phyloP scores from a whole-genome alignment of 2,797 vertebrate species.

The Rhinogobio ventralis region DNA sequence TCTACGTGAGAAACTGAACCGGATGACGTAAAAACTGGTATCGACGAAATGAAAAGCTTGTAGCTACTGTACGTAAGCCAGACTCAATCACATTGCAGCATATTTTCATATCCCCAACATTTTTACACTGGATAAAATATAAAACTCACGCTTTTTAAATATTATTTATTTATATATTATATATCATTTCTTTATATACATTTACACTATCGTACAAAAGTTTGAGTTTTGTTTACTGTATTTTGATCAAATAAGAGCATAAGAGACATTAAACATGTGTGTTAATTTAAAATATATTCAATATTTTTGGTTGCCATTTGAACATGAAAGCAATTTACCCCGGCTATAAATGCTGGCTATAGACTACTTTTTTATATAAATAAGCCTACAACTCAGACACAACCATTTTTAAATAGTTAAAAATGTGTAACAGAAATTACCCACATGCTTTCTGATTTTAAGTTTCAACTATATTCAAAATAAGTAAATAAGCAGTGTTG shows the following conservation, averaged over 20 bases:
- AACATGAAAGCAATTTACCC: not conserved
- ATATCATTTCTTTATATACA: not conserved
- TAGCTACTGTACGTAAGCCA: not conserved
- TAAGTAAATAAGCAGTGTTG: no score
- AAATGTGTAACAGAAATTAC: no score
- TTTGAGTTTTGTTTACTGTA: no score
- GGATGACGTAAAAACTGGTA: slow-evolving; percentile 16
- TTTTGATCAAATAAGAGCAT: not conserved
- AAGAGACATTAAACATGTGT: not conserved
- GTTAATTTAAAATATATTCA: not conserved
- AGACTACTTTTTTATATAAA: not conserved
- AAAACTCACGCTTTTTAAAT: not conserved
- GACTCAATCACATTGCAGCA: not conserved
- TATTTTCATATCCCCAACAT: not conserved
- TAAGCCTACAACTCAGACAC: no score
- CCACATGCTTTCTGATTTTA: no score
- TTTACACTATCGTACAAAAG: not conserved
- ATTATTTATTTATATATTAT: not conserved
- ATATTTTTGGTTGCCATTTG: not conserved
- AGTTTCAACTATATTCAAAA: no score
- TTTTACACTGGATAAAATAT: not conserved
- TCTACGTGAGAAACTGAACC: slow-evolving; percentile 26
- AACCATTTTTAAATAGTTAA: no score
- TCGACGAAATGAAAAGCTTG: not conserved
- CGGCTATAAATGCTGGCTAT: not conserved